Evolutionary conservation across 2,797 vertebrate species (phyloP), one percentile per base, ranked within the genome.

Genomic region (Coilia nasus): DNA sequence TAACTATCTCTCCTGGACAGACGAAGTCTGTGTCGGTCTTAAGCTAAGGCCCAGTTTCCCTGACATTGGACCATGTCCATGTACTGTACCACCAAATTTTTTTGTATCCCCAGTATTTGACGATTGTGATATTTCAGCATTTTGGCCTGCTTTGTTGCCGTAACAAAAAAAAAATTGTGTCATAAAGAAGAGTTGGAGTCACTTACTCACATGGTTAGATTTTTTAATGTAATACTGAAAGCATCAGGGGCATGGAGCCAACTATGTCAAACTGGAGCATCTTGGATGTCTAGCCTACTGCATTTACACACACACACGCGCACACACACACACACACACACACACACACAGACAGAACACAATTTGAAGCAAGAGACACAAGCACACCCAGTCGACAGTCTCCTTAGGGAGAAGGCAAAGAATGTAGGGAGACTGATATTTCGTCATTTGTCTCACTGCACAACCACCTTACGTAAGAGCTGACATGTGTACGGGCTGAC

Each of bases 261-360:
- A 85, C 82, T 81, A 41, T 88, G 85, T 88, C 88, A 87, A 80
- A 54, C 57, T 81, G 59, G 83, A 50, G 83, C 59, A 84, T 75
- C 67, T 71, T 35, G 56, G 85, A 60, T 81, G 25, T 57, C 12
- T 19, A 78, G 25, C 46, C 12, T 19, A 78, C 35, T 44, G 31
- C 71, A 71, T 71, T 28, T 15, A 71, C 11, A 12, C 67, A 64
- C 50, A 31, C 25, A 31, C 62, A 67, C 25, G 4, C 62, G 2
- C 62, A 67, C 23, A 28, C 12, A 14, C 62, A 28, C 62, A 67
- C 23, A 67, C 62, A 67, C 23, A 67, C 62, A 14, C 62, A 28
- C 62, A 67, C 62, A 67, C 10, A 12, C 62, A 67, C 25, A 75
- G 31, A 75, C 31, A 25, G 21, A 25, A 31, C 62, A 28, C 62